Conservation (phyloP, 2,113 vertebrate genomes). For the Symphodus melops region DNA sequence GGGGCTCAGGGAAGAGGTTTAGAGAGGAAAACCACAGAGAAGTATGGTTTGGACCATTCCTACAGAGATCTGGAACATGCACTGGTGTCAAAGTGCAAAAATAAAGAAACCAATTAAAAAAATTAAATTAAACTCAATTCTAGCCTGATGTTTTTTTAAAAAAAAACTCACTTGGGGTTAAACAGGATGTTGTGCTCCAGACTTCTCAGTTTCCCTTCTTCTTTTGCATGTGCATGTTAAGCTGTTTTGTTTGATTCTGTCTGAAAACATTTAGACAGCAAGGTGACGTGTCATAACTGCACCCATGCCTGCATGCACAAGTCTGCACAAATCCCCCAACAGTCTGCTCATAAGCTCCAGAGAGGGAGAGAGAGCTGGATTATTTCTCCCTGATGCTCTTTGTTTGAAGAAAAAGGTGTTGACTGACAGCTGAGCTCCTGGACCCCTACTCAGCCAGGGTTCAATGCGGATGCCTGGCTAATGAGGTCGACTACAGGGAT, state of each 20-base stretch:
- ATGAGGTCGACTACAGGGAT: conserved; percentile 83
- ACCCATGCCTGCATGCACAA: conserved; percentile 32
- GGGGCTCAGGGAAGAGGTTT: conserved; percentile 52
- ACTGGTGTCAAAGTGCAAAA: conserved; percentile 24
- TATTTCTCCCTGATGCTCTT: conserved; percentile 78
- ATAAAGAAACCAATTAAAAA: conserved; percentile 41
- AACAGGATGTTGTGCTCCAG: conserved; percentile 7
- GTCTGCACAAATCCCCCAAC: conserved; percentile 66
- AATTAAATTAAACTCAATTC: no score
- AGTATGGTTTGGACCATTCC: conserved; percentile 42
- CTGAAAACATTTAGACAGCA: conserved; percentile 48
- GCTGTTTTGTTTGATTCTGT: conserved; percentile 22
- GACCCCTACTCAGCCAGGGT: conserved; percentile 79
- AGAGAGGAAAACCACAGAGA: conserved; percentile 20
- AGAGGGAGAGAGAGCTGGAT: conserved; percentile 65
- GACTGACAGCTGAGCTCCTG: conserved; percentile 81
- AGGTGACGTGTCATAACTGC: conserved; percentile 24
- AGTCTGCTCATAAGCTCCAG: conserved; percentile 49
- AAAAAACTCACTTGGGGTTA: conserved; percentile 7
- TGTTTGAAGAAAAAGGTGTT: conserved; percentile 81
- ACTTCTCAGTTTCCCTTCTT: not conserved
- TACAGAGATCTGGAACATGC: conserved; percentile 24
- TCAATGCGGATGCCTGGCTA: conserved; percentile 83
- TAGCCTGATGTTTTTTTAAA: no score
- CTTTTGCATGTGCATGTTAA: conserved; percentile 9